These are phyloP conservation scores for Cybosia mesomella DNA, from an alignment of 2,888 invertebrate species.

Conservation along the genomic window DNA sequence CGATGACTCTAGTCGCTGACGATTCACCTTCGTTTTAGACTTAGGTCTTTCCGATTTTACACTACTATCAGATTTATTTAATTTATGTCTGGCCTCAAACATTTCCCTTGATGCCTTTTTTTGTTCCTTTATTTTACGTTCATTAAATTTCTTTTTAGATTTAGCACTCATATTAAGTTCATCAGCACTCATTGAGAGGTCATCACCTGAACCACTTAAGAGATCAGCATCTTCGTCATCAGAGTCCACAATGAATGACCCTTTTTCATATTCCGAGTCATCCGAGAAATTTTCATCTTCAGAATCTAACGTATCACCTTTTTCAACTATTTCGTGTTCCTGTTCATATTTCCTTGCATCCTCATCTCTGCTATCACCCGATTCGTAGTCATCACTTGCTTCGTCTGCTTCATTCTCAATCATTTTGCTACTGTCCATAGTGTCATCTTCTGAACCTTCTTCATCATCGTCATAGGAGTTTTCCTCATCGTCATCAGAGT, in stretches of 20 bases:
- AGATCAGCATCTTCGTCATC: constrained; percentile 78
- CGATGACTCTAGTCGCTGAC: constrained; percentile 62
- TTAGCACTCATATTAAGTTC: constrained; percentile 77
- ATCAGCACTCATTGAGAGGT: constrained; percentile 77
- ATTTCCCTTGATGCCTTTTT: constrained; percentile 81
- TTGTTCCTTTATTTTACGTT: constrained; percentile 76
- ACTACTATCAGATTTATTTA: constrained; percentile 56
- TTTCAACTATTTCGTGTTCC: constrained; percentile 81
- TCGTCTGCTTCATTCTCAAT: constrained; percentile 76
- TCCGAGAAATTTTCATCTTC: constrained; percentile 73
- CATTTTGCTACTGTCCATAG: constrained; percentile 55
- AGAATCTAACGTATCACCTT: constrained; percentile 85
- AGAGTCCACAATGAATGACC: constrained; percentile 86
- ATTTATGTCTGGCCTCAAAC: constrained; percentile 76
- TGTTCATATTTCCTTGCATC: constrained; percentile 79
- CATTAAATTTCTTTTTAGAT: constrained; percentile 79
- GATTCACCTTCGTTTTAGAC: constrained; percentile 56
- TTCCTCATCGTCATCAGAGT: constrained; percentile 35
- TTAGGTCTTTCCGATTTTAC: constrained; percentile 50
- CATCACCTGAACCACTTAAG: constrained; percentile 79
- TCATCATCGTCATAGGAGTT: constrained; percentile 33
- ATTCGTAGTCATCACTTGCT: constrained; percentile 77
- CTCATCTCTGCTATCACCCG: constrained; percentile 82
- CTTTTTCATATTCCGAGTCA: constrained; percentile 82
- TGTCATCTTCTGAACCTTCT: constrained; percentile 49